These are phyloP conservation scores for Alosa alosa DNA, from an alignment of 2,113 vertebrate genomes.

Conservation along the genomic window DNA sequence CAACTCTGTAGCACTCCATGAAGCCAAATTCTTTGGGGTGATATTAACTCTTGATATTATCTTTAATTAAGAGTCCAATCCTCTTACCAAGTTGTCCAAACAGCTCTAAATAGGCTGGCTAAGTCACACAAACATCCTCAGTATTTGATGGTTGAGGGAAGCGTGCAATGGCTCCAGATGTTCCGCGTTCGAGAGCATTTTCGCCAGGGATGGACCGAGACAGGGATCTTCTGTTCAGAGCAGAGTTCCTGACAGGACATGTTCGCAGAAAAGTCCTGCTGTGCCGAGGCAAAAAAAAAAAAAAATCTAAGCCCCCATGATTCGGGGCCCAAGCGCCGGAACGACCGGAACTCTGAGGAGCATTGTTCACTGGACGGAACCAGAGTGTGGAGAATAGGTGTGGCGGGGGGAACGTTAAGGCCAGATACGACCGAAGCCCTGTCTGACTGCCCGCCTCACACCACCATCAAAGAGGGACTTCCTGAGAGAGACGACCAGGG, in stretches of 20 bases:
- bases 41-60: slow-evolving; percentile 75
- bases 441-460: background rate
- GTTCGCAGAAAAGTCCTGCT: slow-evolving; percentile 43
- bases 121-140: slow-evolving; percentile 76
- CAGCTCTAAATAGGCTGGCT: slow-evolving; percentile 68
- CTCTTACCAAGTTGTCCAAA: slow-evolving; percentile 72
- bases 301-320: background rate
- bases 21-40: slow-evolving; percentile 58
- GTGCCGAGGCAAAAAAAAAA: background rate
- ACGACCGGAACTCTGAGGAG: slow-evolving; percentile 30
- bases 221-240: slow-evolving; percentile 62
- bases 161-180: slow-evolving; percentile 68
- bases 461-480: background rate
- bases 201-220: slow-evolving; percentile 62
- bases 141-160: slow-evolving; percentile 62
- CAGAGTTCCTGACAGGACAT: slow-evolving; percentile 55
- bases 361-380: slow-evolving; percentile 36
- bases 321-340: slow-evolving; percentile 29
- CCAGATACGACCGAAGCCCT: slow-evolving; percentile 2
- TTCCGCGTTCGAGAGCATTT: slow-evolving; percentile 66
- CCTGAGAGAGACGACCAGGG: background rate
- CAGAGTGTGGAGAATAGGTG: slow-evolving; percentile 37
- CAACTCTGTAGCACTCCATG: slow-evolving; percentile 65
- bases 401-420: slow-evolving; percentile 11
- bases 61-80: slow-evolving; percentile 77